Evolutionary conservation across 1,140 invertebrate species (phyloP).

Genomic region (Aleiodes sp.): DNA sequence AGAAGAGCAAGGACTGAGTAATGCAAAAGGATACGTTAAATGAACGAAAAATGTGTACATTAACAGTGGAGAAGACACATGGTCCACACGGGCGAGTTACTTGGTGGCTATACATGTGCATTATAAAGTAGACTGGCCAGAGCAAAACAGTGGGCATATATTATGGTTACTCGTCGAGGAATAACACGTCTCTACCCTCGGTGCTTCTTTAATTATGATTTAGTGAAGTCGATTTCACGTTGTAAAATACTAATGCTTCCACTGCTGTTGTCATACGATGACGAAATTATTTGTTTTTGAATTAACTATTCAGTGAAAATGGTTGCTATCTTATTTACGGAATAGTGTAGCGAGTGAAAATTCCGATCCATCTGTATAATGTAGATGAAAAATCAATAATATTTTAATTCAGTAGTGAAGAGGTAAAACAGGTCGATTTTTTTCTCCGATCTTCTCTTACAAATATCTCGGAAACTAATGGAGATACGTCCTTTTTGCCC

Average conservation of each 20-base stretch:
- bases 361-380: too few species aligned
- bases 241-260: conserved; percentile 3
- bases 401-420: too few species aligned
- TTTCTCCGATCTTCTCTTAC: too few species aligned
- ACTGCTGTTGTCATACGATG: conserved; percentile 3
- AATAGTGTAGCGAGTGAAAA: too few species aligned
- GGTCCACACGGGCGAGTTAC: conserved; percentile 25
- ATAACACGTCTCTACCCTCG: conserved; percentile 16
- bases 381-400: too few species aligned
- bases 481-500: too few species aligned
- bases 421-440: too few species aligned
- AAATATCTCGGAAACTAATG: too few species aligned
- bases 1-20: not conserved
- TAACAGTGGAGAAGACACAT: conserved; percentile 32
- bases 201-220: conserved; percentile 23
- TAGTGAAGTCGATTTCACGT: conserved; percentile 29
- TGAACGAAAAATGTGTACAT: conserved; percentile 34
- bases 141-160: conserved; percentile 36
- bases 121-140: conserved; percentile 32
- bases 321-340: too few species aligned
- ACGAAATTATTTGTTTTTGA: not conserved
- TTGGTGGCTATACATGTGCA: conserved; percentile 27
- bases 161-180: conserved; percentile 35
- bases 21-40: conserved; percentile 26
- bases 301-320: too few species aligned